Percentiles rank a stretch among this genome's conserved stretches.
Conservation (phyloP, 1,140 invertebrate genomes). For the Cryptotermes secundus region DNA sequence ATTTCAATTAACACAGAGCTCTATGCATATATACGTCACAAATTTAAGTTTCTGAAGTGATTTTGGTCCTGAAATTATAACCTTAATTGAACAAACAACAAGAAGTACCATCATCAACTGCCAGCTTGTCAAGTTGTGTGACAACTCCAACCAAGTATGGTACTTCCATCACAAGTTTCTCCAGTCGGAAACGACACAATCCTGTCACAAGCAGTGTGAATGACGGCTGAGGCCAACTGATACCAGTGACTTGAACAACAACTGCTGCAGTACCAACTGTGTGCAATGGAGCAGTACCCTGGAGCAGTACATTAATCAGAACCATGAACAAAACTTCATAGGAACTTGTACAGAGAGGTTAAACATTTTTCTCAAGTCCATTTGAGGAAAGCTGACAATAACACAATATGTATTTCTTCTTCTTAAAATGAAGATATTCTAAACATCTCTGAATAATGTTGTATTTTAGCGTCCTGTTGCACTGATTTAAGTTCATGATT, state of each 20-base stretch:
- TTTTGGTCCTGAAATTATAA: no score
- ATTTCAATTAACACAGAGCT: no score
- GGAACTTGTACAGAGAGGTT: no score
- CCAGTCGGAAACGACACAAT: conserved; percentile 52
- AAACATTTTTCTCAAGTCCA: no score
- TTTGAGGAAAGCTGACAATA: no score
- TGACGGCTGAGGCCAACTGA: conserved; percentile 25
- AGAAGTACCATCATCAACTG: conserved; percentile 1
- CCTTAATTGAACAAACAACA: background rate
- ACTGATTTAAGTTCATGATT: no score
- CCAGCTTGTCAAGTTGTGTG: conserved; percentile 52
- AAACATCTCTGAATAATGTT: no score
- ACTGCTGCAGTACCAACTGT: conserved; percentile 30
- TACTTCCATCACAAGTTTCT: conserved; percentile 51
- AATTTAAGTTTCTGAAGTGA: no score
- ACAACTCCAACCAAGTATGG: conserved; percentile 55
- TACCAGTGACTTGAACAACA: conserved; percentile 28
- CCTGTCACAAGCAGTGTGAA: conserved; percentile 57
- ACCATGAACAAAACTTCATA: background rate
- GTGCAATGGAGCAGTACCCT: background rate
- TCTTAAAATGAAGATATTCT: no score
- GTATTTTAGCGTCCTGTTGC: no score
- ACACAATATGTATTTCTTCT: no score
- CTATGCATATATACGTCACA: no score
- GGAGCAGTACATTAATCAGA: background rate